phyloP scores from a whole-genome alignment of 2,888 invertebrate genomes.

The Andrena bicolor region DNA sequence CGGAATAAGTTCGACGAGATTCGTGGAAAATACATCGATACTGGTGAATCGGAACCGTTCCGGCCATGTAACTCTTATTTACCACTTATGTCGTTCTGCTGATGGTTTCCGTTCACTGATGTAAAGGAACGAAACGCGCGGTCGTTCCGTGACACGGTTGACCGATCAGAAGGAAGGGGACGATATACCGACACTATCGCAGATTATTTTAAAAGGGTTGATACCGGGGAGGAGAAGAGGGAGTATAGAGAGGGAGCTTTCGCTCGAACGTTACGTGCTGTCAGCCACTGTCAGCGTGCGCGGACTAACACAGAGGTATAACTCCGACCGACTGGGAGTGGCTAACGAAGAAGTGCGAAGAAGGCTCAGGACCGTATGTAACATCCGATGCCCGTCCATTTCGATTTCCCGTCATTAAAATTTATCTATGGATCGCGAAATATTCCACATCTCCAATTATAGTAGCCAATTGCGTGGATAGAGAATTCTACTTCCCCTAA shows the following conservation, averaged over 20 bases:
- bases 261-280: slow-evolving; percentile 14
- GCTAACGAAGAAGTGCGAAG: neutral
- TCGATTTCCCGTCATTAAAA: neutral
- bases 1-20: neutral
- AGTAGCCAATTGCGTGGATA: neutral
- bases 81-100: neutral
- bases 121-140: neutral
- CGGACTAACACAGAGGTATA: slow-evolving; percentile 6
- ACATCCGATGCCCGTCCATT: neutral
- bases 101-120: neutral
- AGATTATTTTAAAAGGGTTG: neutral
- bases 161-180: neutral
- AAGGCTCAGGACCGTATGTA: slow-evolving; percentile 24
- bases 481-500: neutral
- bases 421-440: neutral
- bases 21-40: neutral
- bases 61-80: slow-evolving; percentile 13
- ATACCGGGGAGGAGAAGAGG: neutral
- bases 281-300: neutral
- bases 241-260: neutral
- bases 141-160: neutral
- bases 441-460: neutral
- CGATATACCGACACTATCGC: slow-evolving; percentile 2
- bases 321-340: neutral
- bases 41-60: neutral